Percentiles rank a stretch among this genome's conserved stretches.
Conservation (phyloP, 1,140 invertebrate genomes). For the Hypothenemus hampei region DNA sequence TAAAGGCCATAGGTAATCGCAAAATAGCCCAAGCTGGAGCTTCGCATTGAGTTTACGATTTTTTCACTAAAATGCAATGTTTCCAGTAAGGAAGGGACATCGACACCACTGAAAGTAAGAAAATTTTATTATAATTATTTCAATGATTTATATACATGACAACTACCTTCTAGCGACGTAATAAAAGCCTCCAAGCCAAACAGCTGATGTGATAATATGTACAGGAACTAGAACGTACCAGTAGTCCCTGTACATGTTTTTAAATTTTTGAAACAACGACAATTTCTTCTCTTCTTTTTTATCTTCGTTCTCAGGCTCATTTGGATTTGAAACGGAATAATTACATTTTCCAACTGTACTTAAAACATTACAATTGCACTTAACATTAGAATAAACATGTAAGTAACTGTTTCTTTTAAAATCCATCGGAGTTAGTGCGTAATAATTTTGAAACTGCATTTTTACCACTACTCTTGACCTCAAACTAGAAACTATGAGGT, state of each 20-base stretch:
- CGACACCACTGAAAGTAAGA: slow-evolving; percentile 70
- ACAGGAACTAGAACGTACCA: slow-evolving; percentile 91
- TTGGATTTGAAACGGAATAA: not conserved
- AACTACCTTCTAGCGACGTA: slow-evolving; percentile 75
- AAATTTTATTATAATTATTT: not conserved
- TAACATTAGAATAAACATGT: no score
- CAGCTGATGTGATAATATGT: slow-evolving; percentile 76
- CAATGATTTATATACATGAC: not conserved
- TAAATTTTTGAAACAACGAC: slow-evolving; percentile 77
- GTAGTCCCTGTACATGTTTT: slow-evolving; percentile 87
- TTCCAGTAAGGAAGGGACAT: slow-evolving; percentile 74
- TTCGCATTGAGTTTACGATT: slow-evolving; percentile 66
- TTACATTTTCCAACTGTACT: no score
- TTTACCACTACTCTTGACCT: no score
- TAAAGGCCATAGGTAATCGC: slow-evolving; percentile 86
- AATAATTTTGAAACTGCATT: no score
- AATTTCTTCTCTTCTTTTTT: slow-evolving; percentile 45
- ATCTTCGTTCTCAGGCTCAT: not conserved
- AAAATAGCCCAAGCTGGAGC: slow-evolving; percentile 78
- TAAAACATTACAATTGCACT: no score
- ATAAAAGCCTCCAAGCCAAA: slow-evolving; percentile 85
- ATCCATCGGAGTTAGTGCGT: no score
- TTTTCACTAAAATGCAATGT: slow-evolving; percentile 68
- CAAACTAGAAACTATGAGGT: no score
- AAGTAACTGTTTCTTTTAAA: no score